A percentile compares a stretch with the other conserved stretches of the same genome.
These are phyloP conservation scores for Xestoiulus laeticollis DNA, from an alignment of 2,888 invertebrate genomes.

Conservation along the genomic window DNA sequence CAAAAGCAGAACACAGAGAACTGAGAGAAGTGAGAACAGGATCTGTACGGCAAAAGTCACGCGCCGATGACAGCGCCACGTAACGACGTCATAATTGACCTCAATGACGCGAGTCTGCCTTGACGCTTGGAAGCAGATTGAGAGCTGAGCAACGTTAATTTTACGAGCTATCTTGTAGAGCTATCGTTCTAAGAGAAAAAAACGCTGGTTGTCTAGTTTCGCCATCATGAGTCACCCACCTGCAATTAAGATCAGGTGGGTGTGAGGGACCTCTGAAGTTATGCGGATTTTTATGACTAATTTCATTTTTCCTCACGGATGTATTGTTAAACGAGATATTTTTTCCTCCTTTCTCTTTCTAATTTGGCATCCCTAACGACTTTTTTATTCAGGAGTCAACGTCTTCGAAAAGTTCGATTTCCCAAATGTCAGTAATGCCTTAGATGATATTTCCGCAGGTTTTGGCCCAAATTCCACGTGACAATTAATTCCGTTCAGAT, in stretches of 20 bases:
- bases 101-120: background rate
- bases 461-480: too few species aligned
- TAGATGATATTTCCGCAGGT: too few species aligned
- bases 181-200: background rate
- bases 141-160: background rate
- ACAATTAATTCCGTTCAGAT: too few species aligned
- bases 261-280: conserved; percentile 7
- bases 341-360: conserved; percentile 9
- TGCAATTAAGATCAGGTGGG: conserved; percentile 15
- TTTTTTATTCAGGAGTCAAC: background rate
- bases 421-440: too few species aligned
- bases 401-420: background rate
- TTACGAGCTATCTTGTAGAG: background rate
- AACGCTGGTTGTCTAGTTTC: background rate
- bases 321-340: background rate
- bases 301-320: background rate
- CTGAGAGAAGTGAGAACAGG: too few species aligned
- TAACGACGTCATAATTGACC: background rate
- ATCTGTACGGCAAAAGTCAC: background rate
- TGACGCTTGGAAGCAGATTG: background rate
- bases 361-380: background rate
- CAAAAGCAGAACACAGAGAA: background rate
- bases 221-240: background rate
- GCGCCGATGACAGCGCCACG: conserved; percentile 23
- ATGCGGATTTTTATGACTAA: background rate